A percentile compares a stretch with the other conserved stretches of the same genome.
Conservation (phyloP, 2,797 vertebrate species). For the Gallinago nigripennis region DNA sequence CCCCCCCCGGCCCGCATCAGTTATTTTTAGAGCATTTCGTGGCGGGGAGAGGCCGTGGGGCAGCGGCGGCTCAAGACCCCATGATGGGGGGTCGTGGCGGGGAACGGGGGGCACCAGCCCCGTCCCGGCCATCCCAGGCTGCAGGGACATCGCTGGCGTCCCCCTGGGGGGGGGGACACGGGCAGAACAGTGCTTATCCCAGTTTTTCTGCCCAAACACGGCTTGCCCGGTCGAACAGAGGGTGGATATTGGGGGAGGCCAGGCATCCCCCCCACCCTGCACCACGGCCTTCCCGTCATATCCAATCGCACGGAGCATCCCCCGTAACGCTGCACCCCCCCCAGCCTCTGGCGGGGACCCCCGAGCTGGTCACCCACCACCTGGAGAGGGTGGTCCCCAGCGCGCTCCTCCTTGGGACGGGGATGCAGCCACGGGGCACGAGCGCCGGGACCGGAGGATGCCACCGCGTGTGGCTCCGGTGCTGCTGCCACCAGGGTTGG, state of each 20-base stretch:
- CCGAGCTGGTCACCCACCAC: neutral
- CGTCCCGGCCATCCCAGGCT: neutral
- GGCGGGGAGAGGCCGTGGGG: rapidly evolving
- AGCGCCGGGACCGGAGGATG: rapidly evolving
- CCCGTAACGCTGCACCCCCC: neutral
- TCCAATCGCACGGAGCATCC: neutral
- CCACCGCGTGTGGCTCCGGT: rapidly evolving
- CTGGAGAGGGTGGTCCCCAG: neutral
- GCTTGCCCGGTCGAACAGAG: rapidly evolving
- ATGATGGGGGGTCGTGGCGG: rapidly evolving
- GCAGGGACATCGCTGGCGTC: neutral
- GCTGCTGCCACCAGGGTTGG: rapidly evolving
- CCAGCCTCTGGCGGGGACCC: neutral
- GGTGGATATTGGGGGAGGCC: neutral
- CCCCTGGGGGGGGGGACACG: neutral
- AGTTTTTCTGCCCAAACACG: neutral
- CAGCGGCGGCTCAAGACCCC: rapidly evolving
- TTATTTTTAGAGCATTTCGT: neutral
- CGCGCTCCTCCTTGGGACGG: neutral
- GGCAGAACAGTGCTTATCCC: rapidly evolving
- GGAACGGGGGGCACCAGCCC: neutral
- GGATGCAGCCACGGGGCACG: rapidly evolving
- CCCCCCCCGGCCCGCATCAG: rapidly evolving
- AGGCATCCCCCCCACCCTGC: neutral
- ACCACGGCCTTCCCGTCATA: too few species aligned